These are phyloP conservation scores for Porites evermanni DNA, from an alignment of 92 coral and sea anemone genomes.

Conservation along the genomic window DNA sequence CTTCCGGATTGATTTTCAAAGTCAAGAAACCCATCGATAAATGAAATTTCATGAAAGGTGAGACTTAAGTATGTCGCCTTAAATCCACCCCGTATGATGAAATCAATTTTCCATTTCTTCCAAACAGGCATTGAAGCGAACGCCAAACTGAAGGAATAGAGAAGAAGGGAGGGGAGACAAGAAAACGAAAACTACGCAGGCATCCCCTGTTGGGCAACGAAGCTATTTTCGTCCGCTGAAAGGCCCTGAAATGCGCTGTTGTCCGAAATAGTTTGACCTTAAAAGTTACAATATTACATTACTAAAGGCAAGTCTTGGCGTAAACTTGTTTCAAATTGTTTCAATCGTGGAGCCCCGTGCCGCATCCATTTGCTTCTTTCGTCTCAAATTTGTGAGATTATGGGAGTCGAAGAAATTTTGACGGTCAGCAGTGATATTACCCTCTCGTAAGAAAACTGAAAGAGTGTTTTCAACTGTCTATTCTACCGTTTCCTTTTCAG, in stretches of 20 bases:
- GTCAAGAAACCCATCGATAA: no score
- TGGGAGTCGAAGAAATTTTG: background rate
- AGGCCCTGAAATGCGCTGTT: slow-evolving; percentile 1
- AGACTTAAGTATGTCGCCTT: no score
- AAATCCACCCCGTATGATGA: no score
- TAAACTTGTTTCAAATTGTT: no score
- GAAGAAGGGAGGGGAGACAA: background rate
- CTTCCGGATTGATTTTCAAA: no score
- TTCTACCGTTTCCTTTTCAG: background rate
- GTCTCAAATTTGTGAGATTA: background rate
- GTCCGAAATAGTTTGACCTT: no score
- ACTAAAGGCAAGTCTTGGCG: no score
- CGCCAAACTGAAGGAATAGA: background rate
- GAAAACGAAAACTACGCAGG: background rate
- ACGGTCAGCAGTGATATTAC: background rate
- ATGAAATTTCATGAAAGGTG: no score
- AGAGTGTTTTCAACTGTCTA: background rate
- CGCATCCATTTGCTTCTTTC: background rate
- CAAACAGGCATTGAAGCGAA: background rate
- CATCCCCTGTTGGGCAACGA: no score
- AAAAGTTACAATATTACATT: no score
- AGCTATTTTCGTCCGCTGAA: background rate
- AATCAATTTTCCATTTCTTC: no score
- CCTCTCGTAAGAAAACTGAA: background rate
- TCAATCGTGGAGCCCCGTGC: no score